phyloP scores from a whole-genome alignment of 2,888 invertebrate genomes.

The Microctonus aethiopoides region DNA sequence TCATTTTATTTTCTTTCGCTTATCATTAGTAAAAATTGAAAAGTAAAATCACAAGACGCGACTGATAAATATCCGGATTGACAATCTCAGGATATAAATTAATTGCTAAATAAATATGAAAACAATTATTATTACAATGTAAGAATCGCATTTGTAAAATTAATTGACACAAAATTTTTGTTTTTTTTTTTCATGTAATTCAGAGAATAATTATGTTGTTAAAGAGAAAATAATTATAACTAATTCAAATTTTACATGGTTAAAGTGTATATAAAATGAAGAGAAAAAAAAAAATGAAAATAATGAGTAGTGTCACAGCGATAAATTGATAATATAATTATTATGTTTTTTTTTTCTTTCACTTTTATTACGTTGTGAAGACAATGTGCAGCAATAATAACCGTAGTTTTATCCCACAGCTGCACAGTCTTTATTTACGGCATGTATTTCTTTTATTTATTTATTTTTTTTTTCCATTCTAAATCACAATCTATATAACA shows the following conservation, averaged over 20 bases:
- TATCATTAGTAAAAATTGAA: neutral
- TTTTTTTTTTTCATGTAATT: neutral
- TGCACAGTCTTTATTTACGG: slow-evolving; percentile 15
- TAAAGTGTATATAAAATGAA: neutral
- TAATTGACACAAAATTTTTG: slow-evolving; percentile 3
- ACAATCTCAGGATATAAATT: slow-evolving; percentile 6
- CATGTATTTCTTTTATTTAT: neutral
- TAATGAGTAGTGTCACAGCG: neutral
- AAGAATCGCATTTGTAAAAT: neutral
- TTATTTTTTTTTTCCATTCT: slow-evolving; percentile 5
- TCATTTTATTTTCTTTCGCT: neutral
- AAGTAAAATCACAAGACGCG: slow-evolving; percentile 9
- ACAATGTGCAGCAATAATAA: slow-evolving; percentile 3
- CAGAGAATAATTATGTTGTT: neutral
- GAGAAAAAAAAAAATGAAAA: neutral
- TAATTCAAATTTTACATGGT: neutral
- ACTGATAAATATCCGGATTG: neutral
- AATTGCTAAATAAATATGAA: slow-evolving; percentile 13
- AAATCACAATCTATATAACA: slow-evolving; percentile 30
- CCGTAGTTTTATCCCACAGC: neutral
- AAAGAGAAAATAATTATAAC: too few species aligned
- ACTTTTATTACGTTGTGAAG: slow-evolving; percentile 7
- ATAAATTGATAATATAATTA: slow-evolving; percentile 2
- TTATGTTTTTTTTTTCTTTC: slow-evolving; percentile 9
- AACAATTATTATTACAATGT: neutral